Evolutionary conservation across 2,113 vertebrate species (phyloP), one percentile per base, ranked within the genome.

Genomic region (Fulica atra): DNA sequence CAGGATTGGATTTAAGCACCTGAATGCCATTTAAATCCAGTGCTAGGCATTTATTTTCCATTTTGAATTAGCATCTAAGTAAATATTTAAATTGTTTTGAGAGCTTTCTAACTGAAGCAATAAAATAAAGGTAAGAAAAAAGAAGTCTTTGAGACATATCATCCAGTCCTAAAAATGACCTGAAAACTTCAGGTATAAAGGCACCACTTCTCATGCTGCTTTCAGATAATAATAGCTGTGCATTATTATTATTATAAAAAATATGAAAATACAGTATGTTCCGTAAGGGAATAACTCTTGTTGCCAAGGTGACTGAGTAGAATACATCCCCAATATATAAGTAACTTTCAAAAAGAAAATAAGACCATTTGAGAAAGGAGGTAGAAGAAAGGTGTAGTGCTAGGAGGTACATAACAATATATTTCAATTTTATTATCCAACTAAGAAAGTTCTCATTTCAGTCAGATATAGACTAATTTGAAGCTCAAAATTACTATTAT

Each of bases 271-370:
- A 74, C 33, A 91, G 24, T 85, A 82, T 84, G 61, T 81, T 92
- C 73, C 51, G 26, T 86, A 86, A 88, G 36, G 33, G 64, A 96
- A 91, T 89, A 91, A 87, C 61, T 76, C 26, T 36, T 79, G 95
- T 97, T 96, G 40, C 93, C 88, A 94, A 87, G 95, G 93, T 95
- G 89, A 97, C 88, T 2, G 57, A 80, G 26, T 94, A 72, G n/a
- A 94, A 54, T 60, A 87, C 42, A 87, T 89, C 61, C 57, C n/a
- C 7, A 53, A 64, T 89, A 89, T 92, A 61, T 81, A 91, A 79
- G 48, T 70, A 89, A 81, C 69, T 95, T 93, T 38, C 8, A 81
- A 82, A 92, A 96, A 71, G 26, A 54, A 21, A 90, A 84, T 65
- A 85, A 89, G 77, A 65, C 21, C 92, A 33, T 86, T 81, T 29